Evolutionary conservation across 64 coral and sea anemone genomes (phyloP), one percentile per base, ranked within the genome.

Genomic region (Stichodactyla mertensii): DNA sequence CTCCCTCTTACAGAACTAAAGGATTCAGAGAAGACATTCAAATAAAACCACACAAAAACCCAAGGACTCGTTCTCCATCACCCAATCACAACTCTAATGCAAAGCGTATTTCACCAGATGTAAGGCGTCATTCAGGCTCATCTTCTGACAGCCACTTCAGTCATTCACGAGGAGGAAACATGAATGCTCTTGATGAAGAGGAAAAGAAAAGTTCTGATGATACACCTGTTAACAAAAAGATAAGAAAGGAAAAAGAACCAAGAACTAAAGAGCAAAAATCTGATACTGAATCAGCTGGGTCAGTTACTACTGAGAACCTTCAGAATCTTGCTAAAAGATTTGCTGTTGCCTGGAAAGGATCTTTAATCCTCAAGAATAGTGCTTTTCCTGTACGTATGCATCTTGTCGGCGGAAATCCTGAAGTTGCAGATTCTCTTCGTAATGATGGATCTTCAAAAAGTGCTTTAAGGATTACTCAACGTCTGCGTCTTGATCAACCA

Each of bases 351-450:
- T 97, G 95, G 95, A 93, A 93, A 93, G 95, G 95, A 82, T 85
- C 92, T 86, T 86, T 97, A 79, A 91, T 97, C 59, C 92, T 97
- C 62, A 97, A 97, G 92, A 97, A 93, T 93, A 97, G 95, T 91
- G 95, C 95, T 51, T 97, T 97, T 93, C 95, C 95, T 78, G 91
- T 97, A 55, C 95, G 95, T 10, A 93, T 97, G 95, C 95, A 97
- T 97, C 92, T 97, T 78, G 92, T 97, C 86, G 95, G 95, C 87
- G 95, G 95, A 87, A 97, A 97, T 85, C 95, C 95, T 24, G 95
- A 97, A 83, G 92, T 97, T 84, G 95, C 95, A 55, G 95, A 97
- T 82, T 97, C 95, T 57, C 64, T 97, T 79, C 95, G 95, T 64
- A 93, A 85, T 86, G 95, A 97, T 85, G 69, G 87, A 52, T 89